These are phyloP conservation scores for Ormia ochracea DNA, from an alignment of 2,888 invertebrate species.

Conservation along the genomic window DNA sequence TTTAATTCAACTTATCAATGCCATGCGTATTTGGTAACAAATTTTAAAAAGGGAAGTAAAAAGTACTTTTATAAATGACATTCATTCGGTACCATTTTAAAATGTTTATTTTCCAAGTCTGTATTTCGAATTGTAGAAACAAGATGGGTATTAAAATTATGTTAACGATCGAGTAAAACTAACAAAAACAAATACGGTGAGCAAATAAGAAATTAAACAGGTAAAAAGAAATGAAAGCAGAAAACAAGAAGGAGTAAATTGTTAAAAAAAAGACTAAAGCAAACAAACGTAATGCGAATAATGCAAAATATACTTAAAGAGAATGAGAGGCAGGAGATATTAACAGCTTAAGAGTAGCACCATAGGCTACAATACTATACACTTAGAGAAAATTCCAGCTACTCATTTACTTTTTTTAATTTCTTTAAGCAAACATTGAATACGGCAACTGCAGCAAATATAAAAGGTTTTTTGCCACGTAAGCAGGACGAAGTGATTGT, in stretches of 20 bases:
- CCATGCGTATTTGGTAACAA: too few species aligned
- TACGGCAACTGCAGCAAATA: too few species aligned
- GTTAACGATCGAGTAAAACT: slow-evolving; percentile 6
- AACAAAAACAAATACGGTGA: slow-evolving; percentile 2
- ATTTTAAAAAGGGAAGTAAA: too few species aligned
- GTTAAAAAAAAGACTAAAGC: neutral
- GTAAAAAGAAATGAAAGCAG: slow-evolving; percentile 4
- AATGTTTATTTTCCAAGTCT: neutral
- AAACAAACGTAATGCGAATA: neutral
- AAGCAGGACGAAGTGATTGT: too few species aligned
- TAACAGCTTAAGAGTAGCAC: neutral
- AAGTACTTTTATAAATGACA: neutral
- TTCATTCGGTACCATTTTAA: neutral
- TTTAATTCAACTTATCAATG: too few species aligned
- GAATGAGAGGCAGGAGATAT: neutral
- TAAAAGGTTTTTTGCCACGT: too few species aligned
- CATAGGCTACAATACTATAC: neutral
- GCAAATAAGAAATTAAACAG: neutral
- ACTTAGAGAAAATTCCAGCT: neutral
- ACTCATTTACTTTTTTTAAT: too few species aligned
- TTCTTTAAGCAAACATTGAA: too few species aligned
- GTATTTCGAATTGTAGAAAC: neutral
- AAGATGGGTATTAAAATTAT: neutral
- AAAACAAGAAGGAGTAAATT: slow-evolving; percentile 9
- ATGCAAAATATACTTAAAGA: neutral